A percentile compares a stretch with the other conserved stretches of the same genome.
phyloP scores from a whole-genome alignment of 2,113 vertebrate species.

The Hippolais icterina region DNA sequence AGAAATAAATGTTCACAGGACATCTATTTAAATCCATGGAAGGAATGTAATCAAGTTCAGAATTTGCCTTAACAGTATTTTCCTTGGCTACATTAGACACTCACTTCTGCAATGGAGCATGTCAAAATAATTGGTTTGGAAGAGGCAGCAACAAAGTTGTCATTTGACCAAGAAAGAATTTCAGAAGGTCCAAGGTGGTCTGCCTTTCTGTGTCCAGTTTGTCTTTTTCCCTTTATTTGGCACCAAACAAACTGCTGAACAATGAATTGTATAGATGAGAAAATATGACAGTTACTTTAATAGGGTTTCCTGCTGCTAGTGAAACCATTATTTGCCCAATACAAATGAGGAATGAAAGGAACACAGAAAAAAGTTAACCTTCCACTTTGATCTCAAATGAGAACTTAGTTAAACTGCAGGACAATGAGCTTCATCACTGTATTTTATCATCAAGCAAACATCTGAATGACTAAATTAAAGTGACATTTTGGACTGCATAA shows the following conservation, averaged over 20 bases:
- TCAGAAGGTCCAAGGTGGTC: neutral
- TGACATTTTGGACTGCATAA: neutral
- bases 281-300: slow-evolving; percentile 5
- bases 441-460: neutral
- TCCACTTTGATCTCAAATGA: neutral
- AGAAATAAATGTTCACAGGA: neutral
- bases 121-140: slow-evolving; percentile 5
- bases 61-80: neutral
- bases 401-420: neutral
- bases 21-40: slow-evolving; percentile 25
- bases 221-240: neutral
- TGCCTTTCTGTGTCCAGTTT: neutral
- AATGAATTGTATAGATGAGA: neutral
- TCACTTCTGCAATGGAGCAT: neutral
- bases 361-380: neutral
- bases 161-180: neutral
- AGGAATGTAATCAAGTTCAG: neutral
- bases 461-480: neutral
- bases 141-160: neutral
- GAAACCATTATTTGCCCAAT: neutral
- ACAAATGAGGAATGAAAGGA: neutral
- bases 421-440: neutral
- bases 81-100: neutral
- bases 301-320: neutral
- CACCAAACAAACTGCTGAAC: slow-evolving; percentile 1